Percentiles rank a stretch among this genome's conserved stretches.
These are phyloP conservation scores for Callosobruchus maculatus DNA, from an alignment of 2,888 invertebrate genomes.

Conservation along the genomic window DNA sequence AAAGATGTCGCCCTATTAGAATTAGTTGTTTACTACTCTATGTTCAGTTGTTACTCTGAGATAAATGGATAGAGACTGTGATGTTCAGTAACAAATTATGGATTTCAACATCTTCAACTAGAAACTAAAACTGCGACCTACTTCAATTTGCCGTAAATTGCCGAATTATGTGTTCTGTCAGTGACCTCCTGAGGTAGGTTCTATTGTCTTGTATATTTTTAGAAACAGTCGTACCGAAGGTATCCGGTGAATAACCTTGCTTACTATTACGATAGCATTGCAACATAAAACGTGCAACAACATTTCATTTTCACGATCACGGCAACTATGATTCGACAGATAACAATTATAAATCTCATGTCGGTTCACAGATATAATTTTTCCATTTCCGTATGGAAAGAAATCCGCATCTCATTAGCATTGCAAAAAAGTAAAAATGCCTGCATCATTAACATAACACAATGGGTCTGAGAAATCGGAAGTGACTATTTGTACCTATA, in stretches of 20 bases:
- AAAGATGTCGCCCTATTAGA: too few relatives aligned
- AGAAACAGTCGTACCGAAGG: neutral
- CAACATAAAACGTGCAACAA: neutral
- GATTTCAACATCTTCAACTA: too few relatives aligned
- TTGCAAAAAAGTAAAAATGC: neutral
- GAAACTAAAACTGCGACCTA: too few relatives aligned
- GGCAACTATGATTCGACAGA: neutral
- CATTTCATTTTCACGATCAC: neutral
- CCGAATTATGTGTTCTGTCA: neutral
- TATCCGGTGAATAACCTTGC: neutral
- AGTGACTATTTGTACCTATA: neutral
- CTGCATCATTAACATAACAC: neutral
- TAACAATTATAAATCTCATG: neutral
- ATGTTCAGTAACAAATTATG: too few relatives aligned
- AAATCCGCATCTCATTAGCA: neutral
- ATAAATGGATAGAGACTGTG: too few relatives aligned
- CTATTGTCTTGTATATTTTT: neutral
- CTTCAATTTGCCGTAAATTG: neutral
- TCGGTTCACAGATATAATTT: neutral
- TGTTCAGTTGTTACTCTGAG: too few relatives aligned
- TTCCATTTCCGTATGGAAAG: neutral
- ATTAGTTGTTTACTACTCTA: too few relatives aligned
- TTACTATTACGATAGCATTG: neutral
- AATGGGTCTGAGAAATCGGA: neutral
- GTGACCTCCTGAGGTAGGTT: neutral